Base-by-base conservation (phyloP, 2,888 invertebrate species). In the Galeruca laticollis region DNA sequence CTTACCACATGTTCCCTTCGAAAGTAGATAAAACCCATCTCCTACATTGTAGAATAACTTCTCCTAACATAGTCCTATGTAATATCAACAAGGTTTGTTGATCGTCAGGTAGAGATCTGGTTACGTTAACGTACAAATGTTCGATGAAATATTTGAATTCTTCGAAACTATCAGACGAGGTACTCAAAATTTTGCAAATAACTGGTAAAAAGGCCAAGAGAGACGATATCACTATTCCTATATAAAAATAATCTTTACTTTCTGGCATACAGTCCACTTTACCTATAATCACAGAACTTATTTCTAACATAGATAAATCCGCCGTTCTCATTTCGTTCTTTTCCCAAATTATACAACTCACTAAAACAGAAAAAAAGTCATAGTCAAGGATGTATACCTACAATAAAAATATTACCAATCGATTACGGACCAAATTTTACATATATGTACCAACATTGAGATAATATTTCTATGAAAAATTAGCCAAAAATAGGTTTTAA, bases 261-360 rank as follows among this genome's bases (percentile, higher is more conserved):
- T 94, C 93, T 1, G 92, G 91, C 87, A 93, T 91, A 20, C 90
- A 89, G 79, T 97, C 97, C 2, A 97, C 97, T 77, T 94, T 92
- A 76, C 94, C 93, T 75, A 98, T 97, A 80, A 98, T 97, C 74
- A 93, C 93, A 79, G 96, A 96, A 82, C 96, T 96, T 79, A 98
- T 97, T 86, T 98, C 98, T 70, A 98, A 88, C 2, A 97, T 96
- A 0, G 97, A 96, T 75, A 98, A 88, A 84, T 98, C 96, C 0
- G 96, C 95, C 83, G 98, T 97, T 81, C 97, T 94, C 26, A 94
- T 92, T 73, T 97, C 96, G 8, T 93, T 91, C 35, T 91, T 90
- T 82, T 97, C 96, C 97, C 98, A 98, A 86, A 98, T 93, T 60
- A 96, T 95, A 83, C 98, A 98, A 80, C 95, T 97, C 72, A 98